Percentiles rank a stretch among this genome's conserved stretches.
These are phyloP conservation scores for Rhabdomys pumilio DNA, from an alignment of 2,797 vertebrate genomes.

Conservation along the genomic window DNA sequence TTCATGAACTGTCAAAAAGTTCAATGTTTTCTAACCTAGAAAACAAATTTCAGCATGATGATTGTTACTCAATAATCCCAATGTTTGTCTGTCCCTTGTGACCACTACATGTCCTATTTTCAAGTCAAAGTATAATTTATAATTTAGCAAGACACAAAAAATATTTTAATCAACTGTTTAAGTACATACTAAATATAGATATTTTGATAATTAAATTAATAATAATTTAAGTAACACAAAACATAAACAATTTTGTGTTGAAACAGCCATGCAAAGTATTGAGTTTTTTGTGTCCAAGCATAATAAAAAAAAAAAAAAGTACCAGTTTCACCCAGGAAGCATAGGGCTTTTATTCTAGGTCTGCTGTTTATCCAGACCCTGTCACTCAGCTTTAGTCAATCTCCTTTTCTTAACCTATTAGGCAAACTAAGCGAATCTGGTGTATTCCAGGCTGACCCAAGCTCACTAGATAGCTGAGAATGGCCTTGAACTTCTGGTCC, in stretches of 20 bases:
- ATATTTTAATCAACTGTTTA: constrained; percentile 29
- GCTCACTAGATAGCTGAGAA: background rate
- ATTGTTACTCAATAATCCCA: background rate
- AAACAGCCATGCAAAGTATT: constrained; percentile 15
- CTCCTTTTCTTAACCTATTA: constrained; percentile 42
- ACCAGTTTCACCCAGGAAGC: background rate
- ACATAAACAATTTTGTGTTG: background rate
- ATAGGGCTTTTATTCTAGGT: background rate
- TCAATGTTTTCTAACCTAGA: constrained; percentile 27
- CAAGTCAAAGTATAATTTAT: constrained; percentile 17
- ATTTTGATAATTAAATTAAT: constrained; percentile 13
- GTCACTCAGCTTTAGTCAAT: background rate
- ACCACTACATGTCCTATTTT: background rate
- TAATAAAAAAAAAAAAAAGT: background rate
- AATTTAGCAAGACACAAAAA: constrained; percentile 29
- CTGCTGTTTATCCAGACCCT: background rate
- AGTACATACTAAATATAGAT: background rate
- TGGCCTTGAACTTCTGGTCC: background rate
- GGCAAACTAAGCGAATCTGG: background rate
- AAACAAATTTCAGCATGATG: constrained; percentile 40
- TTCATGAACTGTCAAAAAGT: background rate
- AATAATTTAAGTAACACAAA: background rate
- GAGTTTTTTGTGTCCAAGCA: background rate
- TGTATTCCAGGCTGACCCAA: background rate
- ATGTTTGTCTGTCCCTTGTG: background rate